phyloP scores from a whole-genome alignment of 2,888 invertebrate genomes.

The Girardia tigrina region DNA sequence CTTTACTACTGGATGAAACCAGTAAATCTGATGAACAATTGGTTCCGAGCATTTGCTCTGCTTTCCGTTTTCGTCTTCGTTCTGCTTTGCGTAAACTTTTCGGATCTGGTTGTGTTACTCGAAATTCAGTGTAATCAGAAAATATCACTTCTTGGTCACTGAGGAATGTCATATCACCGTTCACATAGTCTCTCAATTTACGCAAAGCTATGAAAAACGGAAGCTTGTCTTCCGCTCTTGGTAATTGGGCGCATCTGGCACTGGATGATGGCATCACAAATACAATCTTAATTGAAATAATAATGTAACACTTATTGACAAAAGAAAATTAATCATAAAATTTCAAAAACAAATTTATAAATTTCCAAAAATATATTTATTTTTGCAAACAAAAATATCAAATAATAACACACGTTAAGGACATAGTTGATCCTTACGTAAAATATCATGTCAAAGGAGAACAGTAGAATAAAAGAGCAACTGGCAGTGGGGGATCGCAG shows the following conservation, averaged over 20 bases:
- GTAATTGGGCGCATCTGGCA: conserved; percentile 85
- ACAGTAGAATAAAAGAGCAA: no score
- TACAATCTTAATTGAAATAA: conserved; percentile 52
- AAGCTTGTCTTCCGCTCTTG: conserved; percentile 91
- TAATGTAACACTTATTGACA: no score
- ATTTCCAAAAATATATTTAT: no score
- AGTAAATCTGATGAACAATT: not conserved
- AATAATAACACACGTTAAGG: no score
- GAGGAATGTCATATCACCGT: conserved; percentile 57
- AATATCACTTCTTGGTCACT: conserved; percentile 46
- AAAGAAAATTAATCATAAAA: no score
- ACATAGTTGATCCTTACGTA: no score
- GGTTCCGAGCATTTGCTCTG: not conserved
- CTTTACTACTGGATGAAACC: not conserved
- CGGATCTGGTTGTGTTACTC: conserved; percentile 36
- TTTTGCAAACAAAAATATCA: no score
- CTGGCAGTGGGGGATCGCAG: no score
- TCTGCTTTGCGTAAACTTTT: conserved; percentile 37
- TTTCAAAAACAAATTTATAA: no score
- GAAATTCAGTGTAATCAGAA: conserved; percentile 40
- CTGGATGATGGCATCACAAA: conserved; percentile 90
- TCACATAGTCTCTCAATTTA: conserved; percentile 81
- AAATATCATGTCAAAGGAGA: no score
- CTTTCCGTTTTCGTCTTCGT: conserved; percentile 36
- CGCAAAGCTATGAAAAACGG: conserved; percentile 88